These are phyloP conservation scores for Eustalomyia histrio DNA, from an alignment of 2,888 invertebrate species.

Conservation along the genomic window DNA sequence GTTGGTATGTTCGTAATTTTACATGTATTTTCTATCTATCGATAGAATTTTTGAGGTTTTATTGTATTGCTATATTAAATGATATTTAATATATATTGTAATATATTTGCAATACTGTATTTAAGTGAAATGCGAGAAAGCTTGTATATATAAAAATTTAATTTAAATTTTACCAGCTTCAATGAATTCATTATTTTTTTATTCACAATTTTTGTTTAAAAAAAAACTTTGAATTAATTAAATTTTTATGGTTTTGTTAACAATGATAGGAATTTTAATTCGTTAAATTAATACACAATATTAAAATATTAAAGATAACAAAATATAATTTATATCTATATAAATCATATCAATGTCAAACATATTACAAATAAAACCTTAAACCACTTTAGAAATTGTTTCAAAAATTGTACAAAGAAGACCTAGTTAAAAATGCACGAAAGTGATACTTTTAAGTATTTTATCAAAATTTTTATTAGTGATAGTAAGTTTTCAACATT, in stretches of 20 bases:
- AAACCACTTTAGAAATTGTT: too few species aligned
- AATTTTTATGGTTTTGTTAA: constrained; percentile 30
- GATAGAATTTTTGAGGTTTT: constrained; percentile 26
- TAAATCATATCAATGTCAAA: too few species aligned
- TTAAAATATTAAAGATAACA: too few species aligned
- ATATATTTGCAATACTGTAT: background rate
- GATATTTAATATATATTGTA: background rate
- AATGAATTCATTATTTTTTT: background rate
- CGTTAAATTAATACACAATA: too few species aligned
- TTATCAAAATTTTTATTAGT: too few species aligned
- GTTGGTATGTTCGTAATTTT: constrained; percentile 5
- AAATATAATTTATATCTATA: too few species aligned
- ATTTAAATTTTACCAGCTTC: background rate
- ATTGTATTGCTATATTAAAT: constrained; percentile 16
- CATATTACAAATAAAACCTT: too few species aligned
- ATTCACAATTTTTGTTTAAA: constrained; percentile 8
- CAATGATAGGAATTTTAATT: constrained; percentile 13
- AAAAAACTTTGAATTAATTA: constrained; percentile 38
- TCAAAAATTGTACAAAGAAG: too few species aligned
- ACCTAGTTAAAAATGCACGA: too few species aligned
- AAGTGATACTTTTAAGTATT: too few species aligned
- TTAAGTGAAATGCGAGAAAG: background rate
- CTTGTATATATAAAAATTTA: background rate
- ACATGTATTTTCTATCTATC: constrained; percentile 18
- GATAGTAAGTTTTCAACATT: too few species aligned